These are phyloP conservation scores for Spilarctia lutea DNA, from an alignment of 2,888 invertebrate genomes.

Conservation along the genomic window DNA sequence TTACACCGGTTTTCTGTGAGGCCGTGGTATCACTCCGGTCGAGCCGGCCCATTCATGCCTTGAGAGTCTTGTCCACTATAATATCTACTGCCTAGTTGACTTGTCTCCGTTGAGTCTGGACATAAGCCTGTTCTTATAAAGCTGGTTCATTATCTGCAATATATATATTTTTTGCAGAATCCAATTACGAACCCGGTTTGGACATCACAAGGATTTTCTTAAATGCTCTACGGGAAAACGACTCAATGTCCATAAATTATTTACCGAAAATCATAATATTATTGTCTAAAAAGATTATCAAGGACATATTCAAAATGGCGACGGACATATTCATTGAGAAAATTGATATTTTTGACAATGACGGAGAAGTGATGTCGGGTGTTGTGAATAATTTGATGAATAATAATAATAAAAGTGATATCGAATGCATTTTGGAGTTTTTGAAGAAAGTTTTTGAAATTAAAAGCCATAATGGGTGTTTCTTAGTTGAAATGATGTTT, in stretches of 20 bases:
- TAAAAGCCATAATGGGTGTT: background rate
- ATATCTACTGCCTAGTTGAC: no score
- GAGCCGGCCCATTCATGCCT: no score
- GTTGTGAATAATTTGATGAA: conserved; percentile 34
- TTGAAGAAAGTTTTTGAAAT: conserved; percentile 16
- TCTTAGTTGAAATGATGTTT: conserved; percentile 9
- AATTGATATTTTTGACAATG: conserved; percentile 57
- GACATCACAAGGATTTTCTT: conserved; percentile 61
- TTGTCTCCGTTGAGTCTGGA: no score
- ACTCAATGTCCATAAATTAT: conserved; percentile 52
- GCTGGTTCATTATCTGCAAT: no score
- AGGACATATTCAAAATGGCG: conserved; percentile 54
- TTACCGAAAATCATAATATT: conserved; percentile 56
- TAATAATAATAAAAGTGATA: conserved; percentile 17
- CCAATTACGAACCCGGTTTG: conserved; percentile 53
- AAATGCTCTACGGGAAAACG: conserved; percentile 58
- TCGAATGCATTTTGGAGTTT: conserved; percentile 14
- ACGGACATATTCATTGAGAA: conserved; percentile 59
- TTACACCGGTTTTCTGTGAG: no score
- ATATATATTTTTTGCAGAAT: conserved; percentile 58
- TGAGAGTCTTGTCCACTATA: no score
- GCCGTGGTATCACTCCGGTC: no score
- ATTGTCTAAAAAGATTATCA: conserved; percentile 47
- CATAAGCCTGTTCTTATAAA: no score
- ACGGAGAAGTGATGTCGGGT: conserved; percentile 26